Base-by-base conservation (phyloP, 2,888 invertebrate genomes). In the Caradrina kadenii region DNA sequence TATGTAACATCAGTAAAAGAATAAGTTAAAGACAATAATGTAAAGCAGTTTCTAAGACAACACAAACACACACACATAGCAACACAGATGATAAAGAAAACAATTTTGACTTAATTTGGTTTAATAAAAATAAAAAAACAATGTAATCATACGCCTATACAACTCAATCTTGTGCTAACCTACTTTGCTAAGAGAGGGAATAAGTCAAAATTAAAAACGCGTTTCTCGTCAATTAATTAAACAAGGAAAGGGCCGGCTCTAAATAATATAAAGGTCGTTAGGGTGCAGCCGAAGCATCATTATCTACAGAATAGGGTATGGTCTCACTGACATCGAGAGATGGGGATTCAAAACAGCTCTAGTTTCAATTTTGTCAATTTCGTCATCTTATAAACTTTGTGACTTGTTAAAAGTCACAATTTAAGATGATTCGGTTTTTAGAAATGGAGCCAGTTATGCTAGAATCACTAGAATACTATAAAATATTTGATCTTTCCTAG, bases 241-340 rank as follows among this genome's bases (percentile, higher is more conserved):
- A 93, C 92, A 92, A 91, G 91, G 87, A 89, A 93, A 93, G 92
- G 93, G 93, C 88, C 91, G 91, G 90, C 87, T 90, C 93, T 91
- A 91, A 93, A 94, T 94, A 93, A 94, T 94, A 93, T 92, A 93
- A 92, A 92, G 92, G 89, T 94, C 94, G 93, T 94, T 94, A 94
- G 92, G 89, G 90, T 93, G 93, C 93, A 93, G 87, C 87, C 91
- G 87, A 89, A 91, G 91, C 92, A 89, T 92, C 94, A 93, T 94
- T 94, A 94, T 94, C 93, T 93, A 88, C 90, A 87, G 89, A 81
- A 75, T 76, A 55, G 65, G 76, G 85, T 76, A 74, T 42, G 89
- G 89, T 53, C 42, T 10, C 55, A 85, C 42, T 89, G 63, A 0
- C 0, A 80, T 89, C 89, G 88, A 66, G 6, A n/a, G 13, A 17